A percentile compares a stretch with the other conserved stretches of the same genome.
These are phyloP conservation scores for Cistogaster globosa DNA, from an alignment of 2,888 invertebrate genomes.

Conservation along the genomic window DNA sequence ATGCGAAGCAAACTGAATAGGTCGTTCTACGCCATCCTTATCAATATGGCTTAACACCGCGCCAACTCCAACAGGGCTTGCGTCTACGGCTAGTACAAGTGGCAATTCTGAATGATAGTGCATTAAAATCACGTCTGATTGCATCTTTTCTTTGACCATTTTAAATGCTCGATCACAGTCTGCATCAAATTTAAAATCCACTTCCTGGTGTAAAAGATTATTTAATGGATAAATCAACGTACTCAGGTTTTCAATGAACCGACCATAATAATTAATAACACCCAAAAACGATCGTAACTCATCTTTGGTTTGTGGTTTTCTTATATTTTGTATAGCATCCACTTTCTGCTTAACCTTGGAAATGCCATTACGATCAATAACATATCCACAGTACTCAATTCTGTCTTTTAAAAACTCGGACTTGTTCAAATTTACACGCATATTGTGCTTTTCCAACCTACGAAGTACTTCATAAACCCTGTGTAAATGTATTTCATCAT, in stretches of 20 bases:
- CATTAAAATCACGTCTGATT: constrained; percentile 71
- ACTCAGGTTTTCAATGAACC: constrained; percentile 76
- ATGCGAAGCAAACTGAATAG: constrained; percentile 74
- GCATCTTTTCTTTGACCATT: constrained; percentile 72
- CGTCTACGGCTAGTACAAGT: constrained; percentile 75
- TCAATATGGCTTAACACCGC: constrained; percentile 77
- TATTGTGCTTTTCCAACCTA: constrained; percentile 72
- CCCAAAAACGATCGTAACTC: constrained; percentile 74
- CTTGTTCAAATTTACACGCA: constrained; percentile 72
- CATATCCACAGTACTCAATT: constrained; percentile 26
- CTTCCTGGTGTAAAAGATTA: constrained; percentile 70
- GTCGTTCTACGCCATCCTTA: constrained; percentile 74
- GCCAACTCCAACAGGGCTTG: constrained; percentile 73
- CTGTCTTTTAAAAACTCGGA: constrained; percentile 73
- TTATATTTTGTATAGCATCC: constrained; percentile 74
- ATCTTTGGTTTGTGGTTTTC: constrained; percentile 73
- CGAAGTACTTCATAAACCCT: constrained; percentile 73
- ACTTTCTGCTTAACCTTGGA: constrained; percentile 76
- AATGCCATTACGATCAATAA: constrained; percentile 76
- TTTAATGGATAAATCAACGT: constrained; percentile 73
- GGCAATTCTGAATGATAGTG: constrained; percentile 75
- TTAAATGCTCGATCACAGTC: constrained; percentile 73
- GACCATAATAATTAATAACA: constrained; percentile 73
- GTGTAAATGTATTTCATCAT: constrained; percentile 72
- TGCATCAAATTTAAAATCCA: constrained; percentile 72